phyloP scores from a whole-genome alignment of 2,113 vertebrate species.

The Laticauda laticaudata region DNA sequence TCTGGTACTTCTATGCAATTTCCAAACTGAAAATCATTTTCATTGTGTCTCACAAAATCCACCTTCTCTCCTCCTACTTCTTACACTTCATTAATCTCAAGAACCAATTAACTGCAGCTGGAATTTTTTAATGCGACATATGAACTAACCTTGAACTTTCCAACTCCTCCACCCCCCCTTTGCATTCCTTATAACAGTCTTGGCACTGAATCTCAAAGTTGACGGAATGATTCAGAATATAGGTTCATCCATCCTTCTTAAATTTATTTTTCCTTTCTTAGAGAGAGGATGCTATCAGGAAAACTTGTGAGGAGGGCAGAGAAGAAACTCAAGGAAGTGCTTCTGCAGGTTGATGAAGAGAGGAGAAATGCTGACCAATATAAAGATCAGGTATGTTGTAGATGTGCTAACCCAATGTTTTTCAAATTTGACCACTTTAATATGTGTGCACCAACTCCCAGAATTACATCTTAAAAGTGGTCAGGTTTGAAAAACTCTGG shows the following conservation, averaged over 20 bases:
- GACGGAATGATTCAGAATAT: too few relatives aligned
- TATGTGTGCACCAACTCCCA: background rate
- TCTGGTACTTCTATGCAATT: too few relatives aligned
- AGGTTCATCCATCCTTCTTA: background rate
- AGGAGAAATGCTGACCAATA: constrained; percentile 86
- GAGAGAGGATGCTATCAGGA: constrained; percentile 83
- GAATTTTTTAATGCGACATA: too few relatives aligned
- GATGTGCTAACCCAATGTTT: background rate
- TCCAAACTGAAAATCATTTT: too few relatives aligned
- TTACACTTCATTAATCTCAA: too few relatives aligned
- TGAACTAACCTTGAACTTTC: too few relatives aligned
- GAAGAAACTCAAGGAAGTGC: constrained; percentile 88
- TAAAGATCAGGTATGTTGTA: constrained; percentile 79
- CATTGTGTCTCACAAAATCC: too few relatives aligned
- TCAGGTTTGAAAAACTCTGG: background rate
- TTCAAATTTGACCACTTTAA: background rate
- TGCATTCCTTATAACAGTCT: too few relatives aligned
- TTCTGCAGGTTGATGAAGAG: constrained; percentile 90
- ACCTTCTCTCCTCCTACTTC: too few relatives aligned
- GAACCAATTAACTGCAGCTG: too few relatives aligned
- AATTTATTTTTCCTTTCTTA: constrained; percentile 39
- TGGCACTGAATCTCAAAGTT: too few relatives aligned
- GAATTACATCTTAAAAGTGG: background rate
- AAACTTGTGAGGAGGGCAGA: constrained; percentile 85
- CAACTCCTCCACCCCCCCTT: too few relatives aligned